phyloP scores from a whole-genome alignment of 2,797 vertebrate genomes.

The Pogonophryne albipinna region DNA sequence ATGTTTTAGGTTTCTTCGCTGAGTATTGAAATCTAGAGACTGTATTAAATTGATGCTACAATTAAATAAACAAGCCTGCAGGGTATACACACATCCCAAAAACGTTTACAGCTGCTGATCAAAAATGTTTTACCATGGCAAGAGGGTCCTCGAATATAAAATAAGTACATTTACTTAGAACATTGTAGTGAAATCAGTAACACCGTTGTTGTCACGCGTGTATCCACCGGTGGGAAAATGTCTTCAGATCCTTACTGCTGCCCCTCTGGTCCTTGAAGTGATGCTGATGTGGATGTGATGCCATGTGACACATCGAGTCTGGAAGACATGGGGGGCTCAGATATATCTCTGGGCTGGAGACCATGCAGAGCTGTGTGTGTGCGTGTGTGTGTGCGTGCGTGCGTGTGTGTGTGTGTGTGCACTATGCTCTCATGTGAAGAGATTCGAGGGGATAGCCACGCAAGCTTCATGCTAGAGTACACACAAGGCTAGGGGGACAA shows the following conservation, averaged over 20 bases:
- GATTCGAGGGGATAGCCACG: conserved; percentile 34
- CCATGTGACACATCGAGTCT: conserved; percentile 59
- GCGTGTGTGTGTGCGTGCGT: background rate
- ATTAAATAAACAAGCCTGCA: no score
- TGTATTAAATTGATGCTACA: background rate
- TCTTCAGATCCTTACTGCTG: background rate
- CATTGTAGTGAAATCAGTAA: no score
- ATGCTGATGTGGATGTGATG: conserved; percentile 63
- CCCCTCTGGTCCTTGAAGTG: conserved; percentile 38
- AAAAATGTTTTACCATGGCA: background rate
- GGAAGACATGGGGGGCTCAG: conserved; percentile 40
- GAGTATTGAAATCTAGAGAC: background rate
- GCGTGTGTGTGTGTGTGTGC: conserved; percentile 1
- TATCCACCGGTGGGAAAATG: no score
- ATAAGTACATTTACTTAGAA: no score
- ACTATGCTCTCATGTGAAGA: conserved; percentile 22
- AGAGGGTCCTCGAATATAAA: background rate
- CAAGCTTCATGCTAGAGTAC: conserved; percentile 53
- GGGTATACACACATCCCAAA: no score
- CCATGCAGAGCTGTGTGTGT: background rate
- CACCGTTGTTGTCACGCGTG: no score
- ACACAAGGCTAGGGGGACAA: conserved; percentile 26
- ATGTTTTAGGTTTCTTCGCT: background rate
- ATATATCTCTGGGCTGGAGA: conserved; percentile 32
- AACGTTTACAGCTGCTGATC: no score